Evolutionary conservation across 2,888 invertebrate genomes (phyloP).

Genomic region (Caenorhabditis sp.): DNA sequence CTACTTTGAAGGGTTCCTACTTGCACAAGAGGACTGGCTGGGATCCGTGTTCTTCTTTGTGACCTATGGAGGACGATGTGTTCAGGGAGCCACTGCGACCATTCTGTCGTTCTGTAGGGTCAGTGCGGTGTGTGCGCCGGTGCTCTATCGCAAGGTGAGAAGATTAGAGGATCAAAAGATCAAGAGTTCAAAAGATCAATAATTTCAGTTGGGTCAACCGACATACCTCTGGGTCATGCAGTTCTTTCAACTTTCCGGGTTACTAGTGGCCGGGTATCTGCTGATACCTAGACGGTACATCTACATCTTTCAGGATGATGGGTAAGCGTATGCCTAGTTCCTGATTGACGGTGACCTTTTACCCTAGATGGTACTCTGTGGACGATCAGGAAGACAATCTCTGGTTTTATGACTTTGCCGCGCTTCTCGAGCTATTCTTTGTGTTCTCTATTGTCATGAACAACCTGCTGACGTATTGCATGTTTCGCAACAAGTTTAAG

Average conservation of each 20-base stretch:
- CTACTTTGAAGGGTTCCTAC: constrained; percentile 28
- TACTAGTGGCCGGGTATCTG: constrained; percentile 1
- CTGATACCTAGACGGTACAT: constrained; percentile 6
- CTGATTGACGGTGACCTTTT: no score
- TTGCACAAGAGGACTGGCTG: constrained; percentile 27
- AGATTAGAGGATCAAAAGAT: background rate
- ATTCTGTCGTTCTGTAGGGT: constrained; percentile 55
- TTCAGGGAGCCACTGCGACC: constrained; percentile 55
- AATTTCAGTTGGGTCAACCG: constrained; percentile 28
- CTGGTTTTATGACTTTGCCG: constrained; percentile 37
- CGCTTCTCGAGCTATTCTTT: constrained; percentile 29
- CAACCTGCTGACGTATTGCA: constrained; percentile 33
- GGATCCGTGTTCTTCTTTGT: constrained; percentile 32
- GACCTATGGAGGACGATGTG: constrained; percentile 36
- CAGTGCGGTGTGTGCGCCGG: constrained; percentile 47
- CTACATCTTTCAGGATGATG: constrained; percentile 28
- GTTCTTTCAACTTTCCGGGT: constrained; percentile 24
- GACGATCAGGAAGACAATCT: constrained; percentile 4
- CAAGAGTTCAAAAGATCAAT: no score
- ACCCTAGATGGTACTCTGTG: constrained; percentile 27
- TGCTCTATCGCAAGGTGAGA: constrained; percentile 45
- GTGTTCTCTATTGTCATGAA: constrained; percentile 36
- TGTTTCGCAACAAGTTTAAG: constrained; percentile 24
- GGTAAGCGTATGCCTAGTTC: constrained; percentile 9
- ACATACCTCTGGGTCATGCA: constrained; percentile 38